Evolutionary conservation across 2,797 vertebrate species (phyloP), one percentile per base, ranked within the genome.

Genomic region (Phataginus tricuspis): DNA sequence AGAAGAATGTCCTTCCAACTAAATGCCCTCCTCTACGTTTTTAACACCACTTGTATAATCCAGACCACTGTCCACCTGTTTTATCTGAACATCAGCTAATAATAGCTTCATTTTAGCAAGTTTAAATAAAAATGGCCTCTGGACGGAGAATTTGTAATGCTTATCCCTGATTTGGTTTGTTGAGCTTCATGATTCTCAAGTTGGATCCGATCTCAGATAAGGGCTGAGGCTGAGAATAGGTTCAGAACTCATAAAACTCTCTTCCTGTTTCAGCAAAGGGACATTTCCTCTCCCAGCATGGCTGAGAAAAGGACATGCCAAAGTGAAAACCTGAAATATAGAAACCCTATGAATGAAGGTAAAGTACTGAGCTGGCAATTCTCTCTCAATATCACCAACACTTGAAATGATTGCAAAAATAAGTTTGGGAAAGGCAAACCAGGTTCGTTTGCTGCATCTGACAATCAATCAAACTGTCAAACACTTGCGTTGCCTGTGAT

Each of bases 151-250:
- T 92, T 94, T 93, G 31, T 75, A 84, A 92, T 25, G 34, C 59
- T 95, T 91, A 86, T 84, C 75, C 88, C 7, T 77, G 59, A 69
- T 80, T 95, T 95, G 92, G 68, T 94, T 86, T 87, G 80, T 92
- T 84, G 55, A 96, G 25, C 49, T 94, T 97, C 94, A 92, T 95
- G 86, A 94, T 94, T 96, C 83, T 95, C 77, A 92, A 80, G 49
- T 86, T 96, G 86, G 83, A 95, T 91, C 61, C 75, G 94, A 80
- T 94, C 92, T 97, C 88, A 97, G 95, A 91, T 86, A 94, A 96
- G 74, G 10, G 82, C 75, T 59, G 55, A 92, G 66, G 75, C 14
- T 95, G 91, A 93, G 77, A 91, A 82, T 64, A 74, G 49, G 72
- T 93, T 96, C 72, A 93, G 68, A 95, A 95, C 51, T 92, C 84